Evolutionary conservation across 2,888 invertebrate species (phyloP).

Genomic region (Rhodophaea formosa): DNA sequence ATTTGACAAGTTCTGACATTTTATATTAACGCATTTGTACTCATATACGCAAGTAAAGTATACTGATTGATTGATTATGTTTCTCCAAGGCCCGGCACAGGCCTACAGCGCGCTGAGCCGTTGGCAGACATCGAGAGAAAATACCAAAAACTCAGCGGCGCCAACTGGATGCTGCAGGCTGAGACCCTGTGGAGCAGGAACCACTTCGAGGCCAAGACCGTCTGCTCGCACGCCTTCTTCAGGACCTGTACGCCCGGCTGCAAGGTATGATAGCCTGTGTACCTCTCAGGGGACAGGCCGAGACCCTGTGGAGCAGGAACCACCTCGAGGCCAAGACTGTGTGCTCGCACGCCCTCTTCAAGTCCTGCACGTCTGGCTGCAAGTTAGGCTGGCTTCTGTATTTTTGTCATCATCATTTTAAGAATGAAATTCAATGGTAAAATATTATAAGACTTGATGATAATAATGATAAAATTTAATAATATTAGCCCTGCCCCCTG

Average conservation of each 20-base stretch:
- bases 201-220: constrained; percentile 90
- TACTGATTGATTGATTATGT: too few relatives aligned
- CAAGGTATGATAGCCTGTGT: constrained; percentile 82
- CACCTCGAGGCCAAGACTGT: constrained; percentile 90
- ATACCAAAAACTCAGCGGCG: constrained; percentile 86
- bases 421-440: too few relatives aligned
- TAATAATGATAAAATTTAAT: too few relatives aligned
- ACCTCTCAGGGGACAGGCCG: constrained; percentile 89
- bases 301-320: constrained; percentile 94
- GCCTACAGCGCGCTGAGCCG: constrained; percentile 91
- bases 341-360: constrained; percentile 95
- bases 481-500: too few relatives aligned
- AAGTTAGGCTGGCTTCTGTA: constrained; percentile 82
- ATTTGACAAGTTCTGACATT: too few relatives aligned
- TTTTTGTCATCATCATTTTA: too few relatives aligned
- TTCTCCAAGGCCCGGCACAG: constrained; percentile 92
- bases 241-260: constrained; percentile 95
- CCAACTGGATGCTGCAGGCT: constrained; percentile 82
- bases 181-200: constrained; percentile 95
- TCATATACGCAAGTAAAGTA: too few relatives aligned
- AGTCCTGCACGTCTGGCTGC: constrained; percentile 94
- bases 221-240: constrained; percentile 95
- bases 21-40: too few relatives aligned
- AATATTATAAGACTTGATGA: too few relatives aligned
- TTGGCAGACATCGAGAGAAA: constrained; percentile 95